Percentiles rank a stretch among this genome's conserved stretches.
These are phyloP conservation scores for Pteropus rufus DNA, from an alignment of 2,797 vertebrate genomes.

Conservation along the genomic window DNA sequence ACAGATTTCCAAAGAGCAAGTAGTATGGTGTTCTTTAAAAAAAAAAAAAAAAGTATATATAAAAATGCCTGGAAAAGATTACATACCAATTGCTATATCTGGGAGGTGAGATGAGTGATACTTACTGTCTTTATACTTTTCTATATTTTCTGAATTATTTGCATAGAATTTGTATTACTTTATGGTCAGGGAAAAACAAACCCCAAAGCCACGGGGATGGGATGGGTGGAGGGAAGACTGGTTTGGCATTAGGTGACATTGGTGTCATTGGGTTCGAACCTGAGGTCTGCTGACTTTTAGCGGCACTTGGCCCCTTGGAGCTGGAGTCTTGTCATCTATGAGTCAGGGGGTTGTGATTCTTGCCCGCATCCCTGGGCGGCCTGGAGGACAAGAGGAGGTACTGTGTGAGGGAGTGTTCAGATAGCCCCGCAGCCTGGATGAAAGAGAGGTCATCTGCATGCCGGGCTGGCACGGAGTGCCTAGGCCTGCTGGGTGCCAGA, in stretches of 20 bases:
- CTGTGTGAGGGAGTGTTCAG: neutral
- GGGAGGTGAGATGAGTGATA: neutral
- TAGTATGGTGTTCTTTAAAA: neutral
- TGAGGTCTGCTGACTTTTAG: neutral
- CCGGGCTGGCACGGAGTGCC: neutral
- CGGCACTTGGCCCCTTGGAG: neutral
- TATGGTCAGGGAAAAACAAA: neutral
- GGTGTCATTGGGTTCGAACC: neutral
- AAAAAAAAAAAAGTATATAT: neutral
- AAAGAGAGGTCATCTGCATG: neutral
- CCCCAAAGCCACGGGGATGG: neutral
- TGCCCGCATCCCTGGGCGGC: neutral
- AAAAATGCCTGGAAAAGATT: neutral
- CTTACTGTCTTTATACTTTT: neutral
- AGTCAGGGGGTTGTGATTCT: neutral
- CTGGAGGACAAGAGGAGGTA: neutral
- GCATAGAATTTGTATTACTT: neutral
- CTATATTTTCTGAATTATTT: neutral
- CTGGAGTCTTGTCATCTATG: neutral
- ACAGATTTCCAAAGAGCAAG: neutral
- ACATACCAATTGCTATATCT: neutral
- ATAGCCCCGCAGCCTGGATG: neutral
- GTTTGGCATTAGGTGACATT: neutral
- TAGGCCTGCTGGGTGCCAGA: neutral
- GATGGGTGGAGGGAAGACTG: neutral